These are phyloP conservation scores for Pimpla rufipes DNA, from an alignment of 2,888 invertebrate species.

Conservation along the genomic window DNA sequence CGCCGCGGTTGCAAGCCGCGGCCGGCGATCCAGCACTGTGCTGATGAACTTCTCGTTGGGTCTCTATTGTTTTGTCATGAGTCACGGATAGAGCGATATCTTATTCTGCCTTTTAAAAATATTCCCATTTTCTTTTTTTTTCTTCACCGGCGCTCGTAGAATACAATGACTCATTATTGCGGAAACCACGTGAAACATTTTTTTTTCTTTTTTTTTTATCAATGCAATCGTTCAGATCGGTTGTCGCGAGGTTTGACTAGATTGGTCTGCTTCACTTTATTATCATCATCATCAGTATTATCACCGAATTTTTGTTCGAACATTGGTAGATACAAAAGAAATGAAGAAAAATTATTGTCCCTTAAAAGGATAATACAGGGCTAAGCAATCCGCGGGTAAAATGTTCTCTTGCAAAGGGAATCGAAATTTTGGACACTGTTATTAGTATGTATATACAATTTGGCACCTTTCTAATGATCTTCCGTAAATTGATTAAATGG, in stretches of 20 bases:
- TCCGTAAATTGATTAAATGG: conserved; percentile 42
- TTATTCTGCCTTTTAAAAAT: conserved; percentile 49
- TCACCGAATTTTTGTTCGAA: conserved; percentile 29
- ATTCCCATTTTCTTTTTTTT: conserved; percentile 29
- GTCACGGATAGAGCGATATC: conserved; percentile 28
- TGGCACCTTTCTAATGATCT: conserved; percentile 65
- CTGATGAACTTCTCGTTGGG: conserved; percentile 1
- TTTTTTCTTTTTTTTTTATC: conserved; percentile 25
- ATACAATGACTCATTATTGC: conserved; percentile 48
- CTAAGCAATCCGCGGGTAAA: conserved; percentile 22
- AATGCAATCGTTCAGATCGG: conserved; percentile 55
- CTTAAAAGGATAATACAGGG: conserved; percentile 27
- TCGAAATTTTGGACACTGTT: conserved; percentile 19
- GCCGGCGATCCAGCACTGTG: conserved; percentile 5
- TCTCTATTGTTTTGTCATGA: conserved; percentile 5
- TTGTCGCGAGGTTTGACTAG: conserved; percentile 65
- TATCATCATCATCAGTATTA: conserved; percentile 30
- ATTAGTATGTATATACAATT: conserved; percentile 61
- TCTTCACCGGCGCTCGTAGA: background rate
- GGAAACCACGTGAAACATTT: conserved; percentile 54
- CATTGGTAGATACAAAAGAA: conserved; percentile 31
- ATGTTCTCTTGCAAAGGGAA: conserved; percentile 26
- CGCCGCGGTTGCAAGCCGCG: conserved; percentile 9
- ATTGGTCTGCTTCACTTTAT: conserved; percentile 51
- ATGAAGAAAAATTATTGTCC: conserved; percentile 27